phyloP scores from a whole-genome alignment of 2,113 vertebrate species.

The Odontophorus gujanensis region DNA sequence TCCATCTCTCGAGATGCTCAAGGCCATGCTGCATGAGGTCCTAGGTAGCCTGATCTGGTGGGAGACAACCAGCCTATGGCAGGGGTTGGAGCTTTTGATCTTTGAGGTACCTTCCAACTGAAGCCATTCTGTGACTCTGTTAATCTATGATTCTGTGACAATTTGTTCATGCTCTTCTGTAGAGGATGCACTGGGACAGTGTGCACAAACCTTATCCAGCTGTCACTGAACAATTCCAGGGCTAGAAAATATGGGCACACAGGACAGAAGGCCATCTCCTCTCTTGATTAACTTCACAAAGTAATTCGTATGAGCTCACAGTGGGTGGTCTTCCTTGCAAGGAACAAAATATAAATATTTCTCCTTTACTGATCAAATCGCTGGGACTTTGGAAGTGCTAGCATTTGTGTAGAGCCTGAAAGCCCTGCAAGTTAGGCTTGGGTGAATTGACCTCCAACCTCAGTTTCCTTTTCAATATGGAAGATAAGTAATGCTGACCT shows the following conservation, averaged over 20 bases:
- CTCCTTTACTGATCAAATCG: too few species aligned
- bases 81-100: too few species aligned
- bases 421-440: neutral
- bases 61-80: too few species aligned
- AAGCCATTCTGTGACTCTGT: too few species aligned
- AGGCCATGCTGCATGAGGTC: too few species aligned
- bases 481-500: neutral
- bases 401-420: neutral
- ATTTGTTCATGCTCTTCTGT: neutral
- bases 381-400: neutral
- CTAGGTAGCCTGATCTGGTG: too few species aligned
- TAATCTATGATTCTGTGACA: too few species aligned
- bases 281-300: neutral
- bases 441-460: neutral
- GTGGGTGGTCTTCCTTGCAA: neutral
- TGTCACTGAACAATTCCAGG: neutral
- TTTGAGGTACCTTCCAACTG: too few species aligned
- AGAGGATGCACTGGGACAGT: neutral
- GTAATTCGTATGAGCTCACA: neutral
- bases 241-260: accelerated
- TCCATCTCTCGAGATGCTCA: too few species aligned
- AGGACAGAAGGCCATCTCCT: neutral
- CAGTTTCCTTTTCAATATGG: neutral
- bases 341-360: neutral
- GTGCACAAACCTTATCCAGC: neutral